A percentile compares a stretch with the other conserved stretches of the same genome.
phyloP scores from a whole-genome alignment of 1,140 invertebrate genomes.

The Rhysida immarginata region DNA sequence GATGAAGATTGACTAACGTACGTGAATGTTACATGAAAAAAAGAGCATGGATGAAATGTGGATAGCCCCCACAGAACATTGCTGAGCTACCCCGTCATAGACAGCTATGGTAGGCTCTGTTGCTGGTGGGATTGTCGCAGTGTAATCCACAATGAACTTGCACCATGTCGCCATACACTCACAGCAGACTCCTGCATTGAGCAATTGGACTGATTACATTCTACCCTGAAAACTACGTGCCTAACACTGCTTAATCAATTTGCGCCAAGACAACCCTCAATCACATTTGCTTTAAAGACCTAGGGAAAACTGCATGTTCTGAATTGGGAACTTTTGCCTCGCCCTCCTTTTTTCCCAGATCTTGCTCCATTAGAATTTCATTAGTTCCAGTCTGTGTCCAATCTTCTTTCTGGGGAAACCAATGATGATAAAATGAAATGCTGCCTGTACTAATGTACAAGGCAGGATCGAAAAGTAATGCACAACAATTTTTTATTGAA shows the following conservation, averaged over 20 bases:
- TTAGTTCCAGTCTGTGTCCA: neutral
- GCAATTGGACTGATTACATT: neutral
- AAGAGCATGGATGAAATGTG: neutral
- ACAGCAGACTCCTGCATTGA: neutral
- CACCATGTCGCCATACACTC: neutral
- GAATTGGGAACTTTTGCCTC: neutral
- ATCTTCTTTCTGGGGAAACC: no score
- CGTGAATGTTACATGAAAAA: neutral
- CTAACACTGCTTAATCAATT: no score
- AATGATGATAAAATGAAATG: no score
- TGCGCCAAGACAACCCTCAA: no score
- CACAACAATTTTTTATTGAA: no score
- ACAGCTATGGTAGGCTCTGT: neutral
- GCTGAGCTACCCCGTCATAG: neutral
- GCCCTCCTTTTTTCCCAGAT: neutral
- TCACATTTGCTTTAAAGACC: neutral
- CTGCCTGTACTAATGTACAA: no score
- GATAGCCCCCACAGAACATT: neutral
- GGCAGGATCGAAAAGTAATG: no score
- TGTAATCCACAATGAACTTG: neutral
- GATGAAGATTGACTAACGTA: neutral
- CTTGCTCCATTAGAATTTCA: neutral
- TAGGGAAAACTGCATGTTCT: neutral
- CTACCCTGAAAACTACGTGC: neutral
- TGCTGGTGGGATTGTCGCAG: neutral